Base-by-base conservation (phyloP, 2,888 invertebrate genomes). In the Lasioglossum calceatum region DNA sequence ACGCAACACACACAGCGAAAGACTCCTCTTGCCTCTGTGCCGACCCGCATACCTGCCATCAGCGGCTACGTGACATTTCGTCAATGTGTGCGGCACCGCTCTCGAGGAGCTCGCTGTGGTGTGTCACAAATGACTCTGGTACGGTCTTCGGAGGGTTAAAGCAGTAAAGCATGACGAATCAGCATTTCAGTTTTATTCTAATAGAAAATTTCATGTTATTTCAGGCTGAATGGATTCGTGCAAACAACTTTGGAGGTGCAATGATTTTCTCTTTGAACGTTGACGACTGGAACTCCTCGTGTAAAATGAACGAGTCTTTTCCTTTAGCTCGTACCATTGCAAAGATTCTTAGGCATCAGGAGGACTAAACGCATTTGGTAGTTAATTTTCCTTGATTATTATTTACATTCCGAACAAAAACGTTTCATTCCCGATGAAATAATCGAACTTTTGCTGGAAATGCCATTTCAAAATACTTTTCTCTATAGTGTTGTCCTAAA, bases 221-320 rank as follows among this genome's bases (percentile, higher is more conserved):
- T 78, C 90, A 97, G 96, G 96, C 97, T 0, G 95, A 96, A 84
- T 98, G 96, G 94, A 96, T 97, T 1, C 96, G 96, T 92, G 95
- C 96, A 12, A 96, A 96, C 76, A 96, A 96, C 58, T 96, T 98
- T 90, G 97, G 97, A 75, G 98, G 98, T 54, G 97, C 97, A 8
- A 98, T 98, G 98, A 96, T 98, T 84, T 98, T 97, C 95, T 97
- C 98, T 16, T 95, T 98, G 42, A 98, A 98, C 93, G 96, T 97
- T 2, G 98, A 98, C 94, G 98, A 98, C 95, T 97, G 96, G 94
- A 96, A 95, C 79, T 97, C 96, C 7, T 93, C 95, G 32, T 98
- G 98, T 93, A 89, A 85, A 39, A 77, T 92, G 36, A 92, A 92
- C 84, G 88, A 94, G 90, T 95, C 93, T 58, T 96, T 96, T 88